Conservation (phyloP, 2,113 vertebrate genomes). For the Centropus unirufus region DNA sequence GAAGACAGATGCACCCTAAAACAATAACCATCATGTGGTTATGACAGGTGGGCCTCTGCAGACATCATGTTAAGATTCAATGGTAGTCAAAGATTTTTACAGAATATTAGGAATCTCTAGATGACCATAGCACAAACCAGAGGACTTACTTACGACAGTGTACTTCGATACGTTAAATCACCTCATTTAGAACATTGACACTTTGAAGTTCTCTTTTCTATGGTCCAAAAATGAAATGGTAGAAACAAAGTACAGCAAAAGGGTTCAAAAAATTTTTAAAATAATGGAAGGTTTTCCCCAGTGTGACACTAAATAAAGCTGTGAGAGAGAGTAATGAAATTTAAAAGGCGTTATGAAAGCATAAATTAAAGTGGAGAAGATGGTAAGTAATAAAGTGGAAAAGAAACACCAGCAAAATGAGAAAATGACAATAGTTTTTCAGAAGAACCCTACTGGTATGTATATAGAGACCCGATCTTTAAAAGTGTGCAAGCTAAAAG, state of each 20-base stretch:
- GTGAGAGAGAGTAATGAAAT: neutral
- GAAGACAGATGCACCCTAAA: neutral
- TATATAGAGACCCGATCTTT: neutral
- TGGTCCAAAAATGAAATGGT: neutral
- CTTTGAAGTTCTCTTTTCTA: neutral
- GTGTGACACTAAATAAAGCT: neutral
- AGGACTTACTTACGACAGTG: neutral
- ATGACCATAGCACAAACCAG: neutral
- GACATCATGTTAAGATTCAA: fast-evolving
- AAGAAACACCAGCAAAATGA: neutral
- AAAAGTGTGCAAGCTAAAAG: neutral
- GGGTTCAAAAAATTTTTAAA: neutral
- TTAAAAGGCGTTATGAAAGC: neutral
- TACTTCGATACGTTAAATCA: neutral
- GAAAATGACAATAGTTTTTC: neutral
- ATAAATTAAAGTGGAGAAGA: neutral
- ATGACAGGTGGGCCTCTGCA: neutral
- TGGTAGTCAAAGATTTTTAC: neutral
- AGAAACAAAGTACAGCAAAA: neutral
- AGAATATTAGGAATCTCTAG: neutral
- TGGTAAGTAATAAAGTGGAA: neutral
- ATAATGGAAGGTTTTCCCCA: neutral
- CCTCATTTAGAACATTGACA: neutral
- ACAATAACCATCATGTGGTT: neutral
- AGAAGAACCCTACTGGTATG: neutral